Evolutionary conservation across 2,797 vertebrate species (phyloP).

Genomic region (Kryptolebias ocellatus): DNA sequence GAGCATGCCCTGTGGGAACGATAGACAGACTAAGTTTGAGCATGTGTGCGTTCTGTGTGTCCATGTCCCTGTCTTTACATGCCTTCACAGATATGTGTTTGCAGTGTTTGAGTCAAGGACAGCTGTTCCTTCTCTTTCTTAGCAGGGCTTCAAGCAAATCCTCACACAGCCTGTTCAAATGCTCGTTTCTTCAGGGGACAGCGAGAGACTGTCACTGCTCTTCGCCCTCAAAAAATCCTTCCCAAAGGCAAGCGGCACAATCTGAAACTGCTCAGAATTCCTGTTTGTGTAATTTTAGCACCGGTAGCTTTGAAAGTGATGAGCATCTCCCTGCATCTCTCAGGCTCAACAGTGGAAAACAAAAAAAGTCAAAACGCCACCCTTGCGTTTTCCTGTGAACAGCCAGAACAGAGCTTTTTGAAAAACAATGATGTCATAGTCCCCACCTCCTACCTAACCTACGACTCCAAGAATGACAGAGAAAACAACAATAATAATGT

Average conservation of each 20-base stretch:
- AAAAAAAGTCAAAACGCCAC: too few relatives aligned
- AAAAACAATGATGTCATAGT: too few relatives aligned
- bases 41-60: constrained; percentile 8
- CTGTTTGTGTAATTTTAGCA: constrained; percentile 47
- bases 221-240: constrained; percentile 52
- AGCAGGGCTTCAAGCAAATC: constrained; percentile 53
- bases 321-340: constrained; percentile 11
- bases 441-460: too few relatives aligned
- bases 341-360: background rate
- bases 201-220: constrained; percentile 37
- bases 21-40: constrained; percentile 27
- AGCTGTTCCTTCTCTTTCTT: constrained; percentile 67
- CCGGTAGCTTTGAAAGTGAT: constrained; percentile 22
- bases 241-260: constrained; percentile 39
- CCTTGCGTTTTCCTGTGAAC: too few relatives aligned
- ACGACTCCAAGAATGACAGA: too few relatives aligned
- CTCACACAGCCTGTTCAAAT: constrained; percentile 56
- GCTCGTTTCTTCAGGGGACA: constrained; percentile 49
- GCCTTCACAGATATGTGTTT: constrained; percentile 31
- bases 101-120: constrained; percentile 67
- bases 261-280: constrained; percentile 38
- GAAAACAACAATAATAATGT: too few relatives aligned
- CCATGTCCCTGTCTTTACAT: constrained; percentile 15
- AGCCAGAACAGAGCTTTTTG: too few relatives aligned
- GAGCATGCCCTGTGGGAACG: constrained; percentile 32